Percentiles rank a stretch among this genome's conserved stretches.
Evolutionary conservation across 37 sponge, comb jelly and placozoan species (phyloP).

Genomic region (Halichondria panicea): DNA sequence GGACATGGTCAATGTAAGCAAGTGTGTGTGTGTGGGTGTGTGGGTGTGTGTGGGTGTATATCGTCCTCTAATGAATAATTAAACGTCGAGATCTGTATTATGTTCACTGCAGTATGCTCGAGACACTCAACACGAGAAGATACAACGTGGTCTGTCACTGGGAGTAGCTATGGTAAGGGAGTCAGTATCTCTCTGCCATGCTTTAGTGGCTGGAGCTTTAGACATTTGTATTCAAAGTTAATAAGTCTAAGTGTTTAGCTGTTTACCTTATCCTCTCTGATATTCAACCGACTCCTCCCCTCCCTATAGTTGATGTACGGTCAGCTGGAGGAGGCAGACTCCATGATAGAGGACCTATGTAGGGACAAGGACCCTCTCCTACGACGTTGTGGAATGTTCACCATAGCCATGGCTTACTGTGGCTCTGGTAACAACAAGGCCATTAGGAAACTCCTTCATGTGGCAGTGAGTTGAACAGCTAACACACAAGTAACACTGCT

Average conservation of each 20-base stretch:
- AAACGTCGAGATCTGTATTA: slow-evolving; percentile 5
- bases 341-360: slow-evolving; percentile 77
- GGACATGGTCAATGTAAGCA: slow-evolving; percentile 82
- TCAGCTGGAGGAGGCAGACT: slow-evolving; percentile 89
- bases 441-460: slow-evolving; percentile 86
- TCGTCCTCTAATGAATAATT: neutral
- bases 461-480: slow-evolving; percentile 69
- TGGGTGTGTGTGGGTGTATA: no score
- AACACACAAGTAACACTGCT: neutral
- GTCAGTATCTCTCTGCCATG: neutral
- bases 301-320: slow-evolving; percentile 80
- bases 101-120: slow-evolving; percentile 74
- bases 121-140: slow-evolving; percentile 99
- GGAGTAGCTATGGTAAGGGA: slow-evolving; percentile 88
- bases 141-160: slow-evolving; percentile 92
- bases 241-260: neutral
- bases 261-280: neutral
- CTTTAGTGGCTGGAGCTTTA: neutral
- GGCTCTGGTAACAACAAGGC: slow-evolving; percentile 94
- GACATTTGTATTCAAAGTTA: no score
- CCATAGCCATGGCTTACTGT: slow-evolving; percentile 97
- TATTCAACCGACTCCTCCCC: neutral
- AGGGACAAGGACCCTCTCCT: slow-evolving; percentile 89
- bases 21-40: no score
- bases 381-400: slow-evolving; percentile 85